phyloP scores from a whole-genome alignment of 2,113 vertebrate genomes.

The Bubo scandiacus region DNA sequence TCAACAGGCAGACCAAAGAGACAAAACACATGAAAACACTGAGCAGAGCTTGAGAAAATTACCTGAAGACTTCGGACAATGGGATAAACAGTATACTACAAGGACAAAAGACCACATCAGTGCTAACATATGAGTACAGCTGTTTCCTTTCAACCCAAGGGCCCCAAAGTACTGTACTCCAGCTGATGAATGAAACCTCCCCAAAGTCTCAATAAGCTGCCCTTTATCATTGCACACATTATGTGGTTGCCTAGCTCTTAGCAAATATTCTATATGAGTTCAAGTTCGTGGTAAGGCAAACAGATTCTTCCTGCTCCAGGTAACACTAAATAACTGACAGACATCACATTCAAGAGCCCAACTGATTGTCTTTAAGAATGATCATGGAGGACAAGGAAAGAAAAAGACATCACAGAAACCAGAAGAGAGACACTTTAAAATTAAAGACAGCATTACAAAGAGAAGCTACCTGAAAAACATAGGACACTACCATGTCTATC shows the following conservation, averaged over 20 bases:
- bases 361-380: not conserved
- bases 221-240: not conserved
- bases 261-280: not conserved
- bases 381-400: not conserved
- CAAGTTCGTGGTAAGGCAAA: not conserved
- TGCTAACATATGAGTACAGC: not conserved
- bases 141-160: not conserved
- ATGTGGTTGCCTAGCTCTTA: not conserved
- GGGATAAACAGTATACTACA: not conserved
- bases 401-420: not conserved
- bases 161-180: not conserved
- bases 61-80: not conserved
- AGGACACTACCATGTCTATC: not conserved
- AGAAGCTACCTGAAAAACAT: not conserved
- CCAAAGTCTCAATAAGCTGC: not conserved
- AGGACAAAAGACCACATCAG: not conserved
- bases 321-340: not conserved
- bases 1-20: not conserved
- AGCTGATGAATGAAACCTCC: not conserved
- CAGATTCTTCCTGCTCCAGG: not conserved
- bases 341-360: accelerated
- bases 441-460: not conserved
- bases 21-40: not conserved
- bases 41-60: not conserved
- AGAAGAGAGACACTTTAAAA: not conserved